Evolutionary conservation across 2,888 invertebrate species (phyloP).

Genomic region (Mactromeris polynyma): DNA sequence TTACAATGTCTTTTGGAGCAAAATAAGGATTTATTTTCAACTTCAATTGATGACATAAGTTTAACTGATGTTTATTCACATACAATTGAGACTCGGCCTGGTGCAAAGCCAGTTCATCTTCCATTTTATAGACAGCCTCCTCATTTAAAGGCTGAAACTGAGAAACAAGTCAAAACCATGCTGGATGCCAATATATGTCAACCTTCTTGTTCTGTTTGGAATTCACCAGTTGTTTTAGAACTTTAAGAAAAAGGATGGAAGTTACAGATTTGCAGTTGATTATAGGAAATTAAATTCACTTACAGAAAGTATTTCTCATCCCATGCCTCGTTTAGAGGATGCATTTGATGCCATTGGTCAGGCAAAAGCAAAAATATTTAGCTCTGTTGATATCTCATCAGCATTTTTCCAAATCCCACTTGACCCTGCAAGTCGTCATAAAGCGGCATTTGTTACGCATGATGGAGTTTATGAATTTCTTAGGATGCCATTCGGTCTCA

Average conservation of each 20-base stretch:
- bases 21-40: constrained; percentile 36
- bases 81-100: constrained; percentile 33
- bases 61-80: constrained; percentile 25
- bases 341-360: neutral
- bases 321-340: neutral
- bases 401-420: neutral
- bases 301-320: neutral
- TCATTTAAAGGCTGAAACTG: neutral
- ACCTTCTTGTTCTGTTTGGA: neutral
- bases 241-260: neutral
- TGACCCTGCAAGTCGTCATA: neutral
- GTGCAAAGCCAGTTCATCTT: neutral
- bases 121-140: neutral
- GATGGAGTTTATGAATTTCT: constrained; percentile 14
- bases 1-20: neutral
- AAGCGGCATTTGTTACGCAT: constrained; percentile 22
- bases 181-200: neutral
- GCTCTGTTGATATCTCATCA: neutral
- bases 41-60: constrained; percentile 21
- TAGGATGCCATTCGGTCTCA: constrained; percentile 33
- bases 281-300: neutral
- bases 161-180: neutral
- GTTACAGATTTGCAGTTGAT: neutral
- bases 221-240: neutral
- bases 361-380: neutral